Evolutionary conservation across 2,888 invertebrate genomes (phyloP).

Genomic region (Mesorhabditis sp.): DNA sequence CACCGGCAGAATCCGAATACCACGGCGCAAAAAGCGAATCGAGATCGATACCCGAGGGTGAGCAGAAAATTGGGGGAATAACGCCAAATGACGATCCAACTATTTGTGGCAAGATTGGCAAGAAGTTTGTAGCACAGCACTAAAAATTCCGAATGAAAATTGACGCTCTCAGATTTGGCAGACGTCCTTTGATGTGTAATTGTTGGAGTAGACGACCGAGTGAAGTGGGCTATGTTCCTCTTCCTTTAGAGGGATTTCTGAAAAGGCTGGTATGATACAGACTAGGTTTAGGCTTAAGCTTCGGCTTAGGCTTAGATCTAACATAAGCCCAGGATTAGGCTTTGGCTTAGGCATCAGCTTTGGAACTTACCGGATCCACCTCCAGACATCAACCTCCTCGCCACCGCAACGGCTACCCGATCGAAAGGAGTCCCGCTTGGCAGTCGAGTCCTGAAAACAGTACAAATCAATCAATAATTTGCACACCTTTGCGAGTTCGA

Average conservation of each 20-base stretch:
- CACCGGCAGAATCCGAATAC: too few relatives aligned
- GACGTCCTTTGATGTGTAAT: not conserved
- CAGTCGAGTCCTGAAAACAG: constrained; percentile 8
- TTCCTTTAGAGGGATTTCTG: not conserved
- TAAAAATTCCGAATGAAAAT: too few relatives aligned
- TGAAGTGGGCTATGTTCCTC: not conserved
- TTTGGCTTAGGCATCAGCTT: not conserved
- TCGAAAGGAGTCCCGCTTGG: constrained; percentile 51
- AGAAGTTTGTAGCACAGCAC: too few relatives aligned
- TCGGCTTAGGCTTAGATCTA: not conserved
- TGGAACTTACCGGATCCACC: not conserved
- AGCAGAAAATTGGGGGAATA: too few relatives aligned
- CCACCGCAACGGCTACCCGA: constrained; percentile 50
- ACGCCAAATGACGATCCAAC: too few relatives aligned
- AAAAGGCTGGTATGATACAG: not conserved
- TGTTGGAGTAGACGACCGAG: not conserved
- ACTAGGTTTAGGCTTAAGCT: not conserved
- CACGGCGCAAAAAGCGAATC: too few relatives aligned
- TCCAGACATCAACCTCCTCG: constrained; percentile 25
- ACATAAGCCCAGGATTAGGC: constrained; percentile 1
- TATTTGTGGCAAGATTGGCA: too few relatives aligned
- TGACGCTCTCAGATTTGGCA: not conserved
- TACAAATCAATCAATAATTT: not conserved
- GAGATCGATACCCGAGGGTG: too few relatives aligned
- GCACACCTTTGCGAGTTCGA: not conserved